Base-by-base conservation (phyloP, 2,888 invertebrate genomes). In the Drosophila diplacantha region DNA sequence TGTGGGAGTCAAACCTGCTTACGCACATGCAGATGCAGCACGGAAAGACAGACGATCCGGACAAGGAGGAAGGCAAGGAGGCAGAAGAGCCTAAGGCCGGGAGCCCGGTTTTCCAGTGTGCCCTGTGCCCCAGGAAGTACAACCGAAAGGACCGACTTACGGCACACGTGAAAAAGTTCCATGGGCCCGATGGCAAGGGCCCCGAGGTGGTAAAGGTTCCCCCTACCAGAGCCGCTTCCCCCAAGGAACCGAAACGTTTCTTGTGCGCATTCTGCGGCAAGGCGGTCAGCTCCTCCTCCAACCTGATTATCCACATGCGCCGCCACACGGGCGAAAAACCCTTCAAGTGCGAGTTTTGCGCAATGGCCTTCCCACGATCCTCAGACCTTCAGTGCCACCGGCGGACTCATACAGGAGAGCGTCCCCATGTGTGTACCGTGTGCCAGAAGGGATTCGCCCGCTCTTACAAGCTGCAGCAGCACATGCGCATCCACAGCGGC, bases 271-370 rank as follows among this genome's bases (percentile, higher is more conserved):
- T 91, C 77, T 92, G 92, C 73, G 92, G 92, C 1, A 89, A 91
- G 14, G 90, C 90, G 8, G 91, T 91, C 70, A 90, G 91, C 26
- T 91, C 91, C 65, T 91, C 91, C 0, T 91, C 91, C 0, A 92
- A 92, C 76, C 86, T 91, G 12, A 91, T 91, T 18, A 91, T 93
- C 3, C 93, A 93, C 73, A 92, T 92, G 91, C 90, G 92, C 1
- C 89, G 92, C 0, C 93, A 93, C 71, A 93, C 92, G 0, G 92
- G 92, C 8, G 91, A 92, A 73, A 92, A 91, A 70, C 92, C 92
- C 0, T 92, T 91, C 71, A 91, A 91, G 74, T 92, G 92, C 70
- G 91, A 92, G 71, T 90, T 90, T 54, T 92, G 92, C 67, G 90
- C 89, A 4, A 92, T 91, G 90, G 92, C 91, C 4, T 92, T 92